A percentile compares a stretch with the other conserved stretches of the same genome.
These are phyloP conservation scores for Pemphredon lugubris DNA, from an alignment of 2,888 invertebrate genomes.

Conservation along the genomic window DNA sequence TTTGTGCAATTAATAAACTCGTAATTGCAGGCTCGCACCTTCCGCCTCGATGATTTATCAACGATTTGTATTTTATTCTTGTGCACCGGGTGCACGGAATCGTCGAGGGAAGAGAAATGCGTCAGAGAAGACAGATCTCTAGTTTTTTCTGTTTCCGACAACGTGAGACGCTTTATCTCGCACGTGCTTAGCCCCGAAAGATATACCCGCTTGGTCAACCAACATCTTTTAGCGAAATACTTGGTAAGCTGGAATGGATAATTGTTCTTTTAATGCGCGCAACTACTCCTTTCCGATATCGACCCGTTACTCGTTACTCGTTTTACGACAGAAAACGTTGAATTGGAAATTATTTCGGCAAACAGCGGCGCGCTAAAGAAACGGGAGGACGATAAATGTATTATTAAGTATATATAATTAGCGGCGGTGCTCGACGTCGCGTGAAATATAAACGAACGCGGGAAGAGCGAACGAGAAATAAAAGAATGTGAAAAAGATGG, in stretches of 20 bases:
- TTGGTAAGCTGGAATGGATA: too few relatives aligned
- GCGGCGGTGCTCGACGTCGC: constrained; percentile 8
- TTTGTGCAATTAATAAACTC: constrained; percentile 50
- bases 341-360: too few relatives aligned
- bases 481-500: constrained; percentile 19
- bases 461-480: neutral
- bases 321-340: too few relatives aligned
- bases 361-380: too few relatives aligned
- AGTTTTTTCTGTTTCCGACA: constrained; percentile 24
- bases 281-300: too few relatives aligned
- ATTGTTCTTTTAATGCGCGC: too few relatives aligned
- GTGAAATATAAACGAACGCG: constrained; percentile 42
- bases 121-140: constrained; percentile 50
- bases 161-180: constrained; percentile 35
- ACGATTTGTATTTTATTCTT: constrained; percentile 60
- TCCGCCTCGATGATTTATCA: constrained; percentile 57
- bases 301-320: too few relatives aligned
- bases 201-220: too few relatives aligned
- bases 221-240: too few relatives aligned
- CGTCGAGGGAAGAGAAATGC: constrained; percentile 49
- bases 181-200: constrained; percentile 55
- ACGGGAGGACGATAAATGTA: constrained; percentile 20
- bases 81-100: constrained; percentile 59
- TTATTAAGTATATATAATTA: constrained; percentile 52
- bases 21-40: constrained; percentile 49